Evolutionary conservation across 2,113 vertebrate species (phyloP).

Genomic region (Xenus cinereus): DNA sequence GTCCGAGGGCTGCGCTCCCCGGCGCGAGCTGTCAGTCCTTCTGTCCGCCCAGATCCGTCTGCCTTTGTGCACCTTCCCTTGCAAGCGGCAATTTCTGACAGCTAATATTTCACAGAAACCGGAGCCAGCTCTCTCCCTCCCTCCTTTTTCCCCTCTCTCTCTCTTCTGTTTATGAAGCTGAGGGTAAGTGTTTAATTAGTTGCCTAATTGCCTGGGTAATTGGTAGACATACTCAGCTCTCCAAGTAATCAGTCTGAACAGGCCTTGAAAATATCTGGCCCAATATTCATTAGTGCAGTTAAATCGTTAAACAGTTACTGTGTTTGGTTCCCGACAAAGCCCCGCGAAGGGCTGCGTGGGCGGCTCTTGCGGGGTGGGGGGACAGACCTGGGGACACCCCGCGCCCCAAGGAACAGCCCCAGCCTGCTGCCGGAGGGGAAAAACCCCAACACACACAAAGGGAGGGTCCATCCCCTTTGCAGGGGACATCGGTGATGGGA

Average conservation of each 20-base stretch:
- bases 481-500: fast-evolving
- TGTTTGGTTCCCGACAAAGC: slow-evolving; percentile 74
- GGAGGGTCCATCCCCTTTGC: background rate
- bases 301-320: slow-evolving; percentile 80
- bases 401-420: fast-evolving
- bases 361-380: background rate
- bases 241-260: slow-evolving; percentile 99
- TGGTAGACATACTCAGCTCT: slow-evolving; percentile 98
- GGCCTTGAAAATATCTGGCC: slow-evolving; percentile 96
- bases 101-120: slow-evolving; percentile 84
- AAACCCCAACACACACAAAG: fast-evolving
- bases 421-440: background rate
- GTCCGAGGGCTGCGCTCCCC: background rate
- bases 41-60: background rate
- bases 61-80: slow-evolving; percentile 41
- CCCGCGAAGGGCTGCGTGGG: slow-evolving; percentile 47
- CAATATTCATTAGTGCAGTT: slow-evolving; percentile 97
- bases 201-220: slow-evolving; percentile 99
- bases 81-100: slow-evolving; percentile 70
- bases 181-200: slow-evolving; percentile 99
- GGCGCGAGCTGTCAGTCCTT: background rate
- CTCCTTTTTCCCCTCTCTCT: slow-evolving; percentile 74
- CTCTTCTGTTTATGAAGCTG: slow-evolving; percentile 89
- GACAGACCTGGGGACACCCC: background rate
- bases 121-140: slow-evolving; percentile 67